Conservation (phyloP, 2,113 vertebrate genomes). For the Fregata magnificens region DNA sequence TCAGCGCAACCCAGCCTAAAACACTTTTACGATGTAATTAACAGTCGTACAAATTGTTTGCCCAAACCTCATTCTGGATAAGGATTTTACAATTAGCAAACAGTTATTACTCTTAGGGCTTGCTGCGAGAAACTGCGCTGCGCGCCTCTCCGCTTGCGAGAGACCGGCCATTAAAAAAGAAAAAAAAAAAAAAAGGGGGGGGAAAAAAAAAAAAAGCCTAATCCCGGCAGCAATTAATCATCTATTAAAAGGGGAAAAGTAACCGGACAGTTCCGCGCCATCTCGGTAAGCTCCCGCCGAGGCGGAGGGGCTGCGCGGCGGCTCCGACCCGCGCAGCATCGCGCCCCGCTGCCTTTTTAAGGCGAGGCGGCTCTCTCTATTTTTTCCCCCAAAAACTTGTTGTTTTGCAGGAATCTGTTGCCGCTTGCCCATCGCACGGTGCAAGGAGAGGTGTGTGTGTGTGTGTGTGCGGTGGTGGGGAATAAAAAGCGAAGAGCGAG, state of each 20-base stretch:
- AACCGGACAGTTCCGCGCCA: not conserved
- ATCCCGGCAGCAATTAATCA: conserved; percentile 74
- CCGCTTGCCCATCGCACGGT: not conserved
- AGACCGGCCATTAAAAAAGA: conserved; percentile 70
- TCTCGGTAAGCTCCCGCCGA: not conserved
- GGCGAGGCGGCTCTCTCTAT: not conserved
- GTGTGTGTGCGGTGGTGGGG: too few relatives aligned
- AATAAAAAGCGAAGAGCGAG: not conserved
- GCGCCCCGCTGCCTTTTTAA: conserved; percentile 7
- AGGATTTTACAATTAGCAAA: conserved; percentile 80
- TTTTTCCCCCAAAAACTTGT: not conserved
- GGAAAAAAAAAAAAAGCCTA: not conserved
- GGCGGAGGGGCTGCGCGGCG: not conserved
- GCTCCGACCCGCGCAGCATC: not conserved
- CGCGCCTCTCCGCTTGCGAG: conserved; percentile 52
- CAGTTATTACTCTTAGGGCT: conserved; percentile 70
- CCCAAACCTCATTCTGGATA: conserved; percentile 75
- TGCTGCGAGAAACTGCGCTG: conserved; percentile 47
- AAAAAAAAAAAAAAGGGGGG: too few relatives aligned
- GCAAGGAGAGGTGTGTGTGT: not conserved
- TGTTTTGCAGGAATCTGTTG: not conserved
- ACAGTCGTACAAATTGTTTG: conserved; percentile 77
- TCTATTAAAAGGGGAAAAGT: conserved; percentile 67
- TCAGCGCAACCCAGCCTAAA: conserved; percentile 47
- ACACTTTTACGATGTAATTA: conserved; percentile 76